Percentiles rank a stretch among this genome's conserved stretches.
phyloP scores from a whole-genome alignment of 2,888 invertebrate genomes.

The Drosophila fungiperda region DNA sequence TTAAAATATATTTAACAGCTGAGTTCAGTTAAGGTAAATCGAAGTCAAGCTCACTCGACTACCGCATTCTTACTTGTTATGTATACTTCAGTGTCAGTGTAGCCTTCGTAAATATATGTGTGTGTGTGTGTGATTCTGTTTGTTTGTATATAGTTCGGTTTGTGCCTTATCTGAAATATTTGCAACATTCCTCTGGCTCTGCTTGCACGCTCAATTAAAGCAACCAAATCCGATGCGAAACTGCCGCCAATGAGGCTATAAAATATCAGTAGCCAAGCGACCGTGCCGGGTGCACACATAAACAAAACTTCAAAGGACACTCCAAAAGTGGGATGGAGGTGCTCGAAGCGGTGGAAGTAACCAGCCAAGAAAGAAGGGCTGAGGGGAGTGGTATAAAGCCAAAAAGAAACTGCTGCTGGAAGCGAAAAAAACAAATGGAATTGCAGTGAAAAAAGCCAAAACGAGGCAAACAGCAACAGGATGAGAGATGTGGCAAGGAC shows the following conservation, averaged over 20 bases:
- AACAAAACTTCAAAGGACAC: slow-evolving; percentile 68
- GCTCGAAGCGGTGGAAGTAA: not conserved
- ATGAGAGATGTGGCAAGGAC: slow-evolving; percentile 28
- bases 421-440: slow-evolving; percentile 68
- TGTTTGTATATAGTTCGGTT: not conserved
- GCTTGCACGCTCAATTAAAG: slow-evolving; percentile 68
- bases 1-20: no score
- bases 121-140: not conserved
- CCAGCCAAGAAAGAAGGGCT: slow-evolving; percentile 13
- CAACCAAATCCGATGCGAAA: slow-evolving; percentile 47
- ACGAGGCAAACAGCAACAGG: not conserved
- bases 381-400: not conserved
- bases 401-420: slow-evolving; percentile 72
- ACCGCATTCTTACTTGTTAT: no score
- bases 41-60: not conserved
- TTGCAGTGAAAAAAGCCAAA: slow-evolving; percentile 53
- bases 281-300: slow-evolving; percentile 28
- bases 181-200: slow-evolving; percentile 19
- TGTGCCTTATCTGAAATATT: slow-evolving; percentile 22
- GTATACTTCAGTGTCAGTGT: not conserved
- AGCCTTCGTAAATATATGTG: not conserved
- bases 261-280: slow-evolving; percentile 61
- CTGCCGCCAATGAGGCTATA: slow-evolving; percentile 73
- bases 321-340: slow-evolving; percentile 7
- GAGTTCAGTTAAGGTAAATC: no score